These are phyloP conservation scores for Cinclus mexicanus DNA, from an alignment of 2,113 vertebrate genomes.

Conservation along the genomic window DNA sequence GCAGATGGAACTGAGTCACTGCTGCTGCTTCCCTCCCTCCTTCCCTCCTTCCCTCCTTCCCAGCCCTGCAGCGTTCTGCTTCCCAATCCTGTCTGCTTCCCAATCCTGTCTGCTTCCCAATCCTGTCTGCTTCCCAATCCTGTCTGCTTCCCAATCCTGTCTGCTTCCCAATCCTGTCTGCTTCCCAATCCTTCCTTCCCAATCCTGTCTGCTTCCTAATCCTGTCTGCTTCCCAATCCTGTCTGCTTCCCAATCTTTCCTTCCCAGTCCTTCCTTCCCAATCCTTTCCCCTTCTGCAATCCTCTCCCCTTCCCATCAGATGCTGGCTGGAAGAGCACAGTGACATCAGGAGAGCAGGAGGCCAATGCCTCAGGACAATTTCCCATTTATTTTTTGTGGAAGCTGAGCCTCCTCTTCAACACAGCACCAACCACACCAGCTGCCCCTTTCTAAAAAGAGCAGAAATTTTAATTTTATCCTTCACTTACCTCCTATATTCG, in stretches of 20 bases:
- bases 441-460: fast-evolving
- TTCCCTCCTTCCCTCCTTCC: not conserved
- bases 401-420: not conserved
- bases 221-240: too few relatives aligned
- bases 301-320: not conserved
- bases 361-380: not conserved
- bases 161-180: not conserved
- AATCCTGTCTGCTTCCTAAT: too few relatives aligned
- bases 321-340: not conserved
- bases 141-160: not conserved
- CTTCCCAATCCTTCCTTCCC: too few relatives aligned
- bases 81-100: not conserved
- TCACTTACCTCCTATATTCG: fast-evolving
- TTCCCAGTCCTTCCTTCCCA: too few relatives aligned
- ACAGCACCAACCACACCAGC: not conserved
- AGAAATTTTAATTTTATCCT: not conserved
- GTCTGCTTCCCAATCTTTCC: too few relatives aligned
- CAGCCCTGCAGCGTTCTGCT: too few relatives aligned
- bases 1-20: constrained; percentile 49
- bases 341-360: not conserved
- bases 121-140: not conserved
- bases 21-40: not conserved
- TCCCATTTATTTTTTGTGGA: too few relatives aligned
- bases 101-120: too few relatives aligned
- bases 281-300: not conserved